These are phyloP conservation scores for Drosophila neutralis DNA, from an alignment of 2,888 invertebrate species.

Conservation along the genomic window DNA sequence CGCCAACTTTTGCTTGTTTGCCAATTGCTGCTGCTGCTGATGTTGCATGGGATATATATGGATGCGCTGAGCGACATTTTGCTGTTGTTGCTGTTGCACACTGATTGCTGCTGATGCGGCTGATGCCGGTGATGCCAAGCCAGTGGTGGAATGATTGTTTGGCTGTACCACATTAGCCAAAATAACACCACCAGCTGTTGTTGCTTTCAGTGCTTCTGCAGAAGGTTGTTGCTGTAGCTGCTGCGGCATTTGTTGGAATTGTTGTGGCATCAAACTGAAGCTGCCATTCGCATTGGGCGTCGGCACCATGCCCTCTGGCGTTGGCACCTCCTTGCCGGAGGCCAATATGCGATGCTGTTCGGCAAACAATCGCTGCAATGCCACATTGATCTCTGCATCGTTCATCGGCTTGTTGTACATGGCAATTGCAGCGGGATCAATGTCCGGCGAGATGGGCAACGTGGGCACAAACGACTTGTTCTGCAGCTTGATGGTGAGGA, in stretches of 20 bases:
- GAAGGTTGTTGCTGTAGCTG: constrained; percentile 52
- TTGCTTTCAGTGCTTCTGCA: constrained; percentile 50
- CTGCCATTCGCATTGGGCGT: constrained; percentile 79
- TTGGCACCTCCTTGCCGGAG: constrained; percentile 89
- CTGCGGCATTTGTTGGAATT: constrained; percentile 58
- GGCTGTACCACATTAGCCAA: constrained; percentile 84
- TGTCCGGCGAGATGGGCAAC: constrained; percentile 82
- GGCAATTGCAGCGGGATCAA: constrained; percentile 83
- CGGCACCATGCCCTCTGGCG: constrained; percentile 85
- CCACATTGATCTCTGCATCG: constrained; percentile 86
- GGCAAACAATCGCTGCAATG: constrained; percentile 87
- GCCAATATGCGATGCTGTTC: constrained; percentile 90
- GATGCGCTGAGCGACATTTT: constrained; percentile 76
- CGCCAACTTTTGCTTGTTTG: constrained; percentile 42
- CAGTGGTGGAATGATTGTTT: constrained; percentile 82
- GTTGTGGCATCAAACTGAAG: constrained; percentile 74
- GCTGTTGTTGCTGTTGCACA: constrained; percentile 80
- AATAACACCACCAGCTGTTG: constrained; percentile 51
- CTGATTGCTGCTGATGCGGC: constrained; percentile 62
- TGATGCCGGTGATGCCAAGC: constrained; percentile 64
- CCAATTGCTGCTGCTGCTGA: constrained; percentile 65
- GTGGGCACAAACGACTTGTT: constrained; percentile 83
- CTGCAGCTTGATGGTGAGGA: constrained; percentile 86
- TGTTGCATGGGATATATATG: constrained; percentile 84
- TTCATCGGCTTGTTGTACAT: constrained; percentile 85